Percentiles rank a stretch among this genome's conserved stretches.
These are phyloP conservation scores for Menidia beryllina DNA, from an alignment of 2,113 vertebrate species.

Conservation along the genomic window DNA sequence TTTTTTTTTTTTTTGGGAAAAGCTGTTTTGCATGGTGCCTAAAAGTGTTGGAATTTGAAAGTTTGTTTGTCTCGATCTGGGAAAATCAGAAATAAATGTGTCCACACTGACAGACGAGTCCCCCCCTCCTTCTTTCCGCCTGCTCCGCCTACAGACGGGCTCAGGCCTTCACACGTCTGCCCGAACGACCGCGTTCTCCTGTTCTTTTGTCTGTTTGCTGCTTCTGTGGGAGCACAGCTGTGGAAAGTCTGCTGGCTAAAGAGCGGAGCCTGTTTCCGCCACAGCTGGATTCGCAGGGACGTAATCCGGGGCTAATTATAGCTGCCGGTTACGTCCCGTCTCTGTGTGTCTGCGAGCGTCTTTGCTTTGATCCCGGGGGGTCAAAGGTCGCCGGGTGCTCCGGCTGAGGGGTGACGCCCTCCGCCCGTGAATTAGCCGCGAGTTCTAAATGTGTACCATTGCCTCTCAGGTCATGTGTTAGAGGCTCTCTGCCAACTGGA, in stretches of 20 bases:
- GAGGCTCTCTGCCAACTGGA: constrained; percentile 46
- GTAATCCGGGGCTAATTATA: constrained; percentile 46
- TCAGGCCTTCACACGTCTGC: too few species aligned
- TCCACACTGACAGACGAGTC: constrained; percentile 21
- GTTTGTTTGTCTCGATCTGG: constrained; percentile 21
- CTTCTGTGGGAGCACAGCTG: too few species aligned
- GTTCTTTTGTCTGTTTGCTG: too few species aligned
- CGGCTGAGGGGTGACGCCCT: neutral
- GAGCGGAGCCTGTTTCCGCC: constrained; percentile 50
- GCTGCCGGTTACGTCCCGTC: neutral
- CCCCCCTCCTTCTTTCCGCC: neutral
- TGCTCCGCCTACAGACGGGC: too few species aligned
- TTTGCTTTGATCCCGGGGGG: constrained; percentile 25
- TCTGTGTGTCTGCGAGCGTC: constrained; percentile 9
- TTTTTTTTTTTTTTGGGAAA: neutral
- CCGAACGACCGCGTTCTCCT: too few species aligned
- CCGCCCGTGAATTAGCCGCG: constrained; percentile 10
- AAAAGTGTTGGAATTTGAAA: constrained; percentile 26
- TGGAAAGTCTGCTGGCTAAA: neutral
- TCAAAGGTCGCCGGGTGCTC: constrained; percentile 36
- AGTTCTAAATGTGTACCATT: constrained; percentile 70
- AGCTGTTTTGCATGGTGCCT: constrained; percentile 37
- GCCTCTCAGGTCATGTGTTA: constrained; percentile 62
- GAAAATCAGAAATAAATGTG: constrained; percentile 45
- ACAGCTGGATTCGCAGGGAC: constrained; percentile 24